phyloP scores from a whole-genome alignment of 1,140 invertebrate genomes.

The Scaptodrosophila lebanonensis region DNA sequence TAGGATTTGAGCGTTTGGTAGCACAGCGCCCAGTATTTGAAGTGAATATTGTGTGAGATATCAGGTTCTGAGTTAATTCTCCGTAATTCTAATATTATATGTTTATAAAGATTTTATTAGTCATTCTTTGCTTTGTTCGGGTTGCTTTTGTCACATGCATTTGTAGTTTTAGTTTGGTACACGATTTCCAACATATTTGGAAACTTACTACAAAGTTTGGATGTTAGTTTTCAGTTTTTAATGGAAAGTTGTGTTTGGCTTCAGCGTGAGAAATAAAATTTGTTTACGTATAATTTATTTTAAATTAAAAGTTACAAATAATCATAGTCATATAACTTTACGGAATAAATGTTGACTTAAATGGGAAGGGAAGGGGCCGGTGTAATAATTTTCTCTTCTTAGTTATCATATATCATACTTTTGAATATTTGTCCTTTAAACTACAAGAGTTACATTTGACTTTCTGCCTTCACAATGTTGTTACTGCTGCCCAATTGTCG shows the following conservation, averaged over 20 bases:
- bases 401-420: constrained; percentile 8
- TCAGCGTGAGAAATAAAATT: constrained; percentile 9
- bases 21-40: constrained; percentile 83
- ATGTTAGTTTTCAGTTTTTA: too few species aligned
- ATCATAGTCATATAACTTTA: constrained; percentile 49
- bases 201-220: too few species aligned
- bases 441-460: constrained; percentile 40
- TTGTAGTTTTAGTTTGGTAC: constrained; percentile 25
- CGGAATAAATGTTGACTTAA: constrained; percentile 37
- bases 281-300: constrained; percentile 69
- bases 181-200: too few species aligned
- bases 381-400: constrained; percentile 10
- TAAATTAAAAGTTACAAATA: constrained; percentile 63
- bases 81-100: too few species aligned
- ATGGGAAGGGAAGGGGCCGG: constrained; percentile 4
- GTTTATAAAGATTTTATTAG: not conserved
- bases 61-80: constrained; percentile 82
- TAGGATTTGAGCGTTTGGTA: constrained; percentile 89
- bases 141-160: constrained; percentile 38
- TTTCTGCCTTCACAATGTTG: not conserved
- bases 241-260: not conserved
- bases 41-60: constrained; percentile 81
- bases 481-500: not conserved
- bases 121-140: constrained; percentile 55
- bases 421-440: constrained; percentile 35